Conservation (phyloP, 2,797 vertebrate species). For the Gouania willdenowi region DNA sequence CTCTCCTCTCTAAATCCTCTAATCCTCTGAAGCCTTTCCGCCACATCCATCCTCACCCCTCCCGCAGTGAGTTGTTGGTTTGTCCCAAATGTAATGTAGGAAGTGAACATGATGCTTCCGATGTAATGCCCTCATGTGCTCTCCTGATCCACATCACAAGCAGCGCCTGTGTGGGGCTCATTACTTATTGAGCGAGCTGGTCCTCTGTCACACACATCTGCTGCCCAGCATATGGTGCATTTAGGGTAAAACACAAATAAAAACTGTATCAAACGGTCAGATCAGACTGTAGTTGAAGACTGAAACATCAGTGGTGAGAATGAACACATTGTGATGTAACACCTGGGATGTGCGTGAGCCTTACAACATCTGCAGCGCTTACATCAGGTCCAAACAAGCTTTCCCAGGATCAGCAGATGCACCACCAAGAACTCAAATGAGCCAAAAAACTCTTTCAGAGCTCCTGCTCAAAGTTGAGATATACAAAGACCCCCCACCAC, state of each 20-base stretch:
- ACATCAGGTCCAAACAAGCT: slow-evolving; percentile 11
- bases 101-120: slow-evolving; percentile 41
- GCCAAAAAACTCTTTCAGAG: not conserved
- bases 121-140: slow-evolving; percentile 27
- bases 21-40: slow-evolving; percentile 56
- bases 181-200: slow-evolving; percentile 40
- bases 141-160: slow-evolving; percentile 32
- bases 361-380: slow-evolving; percentile 1
- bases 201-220: slow-evolving; percentile 10
- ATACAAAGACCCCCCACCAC: not conserved
- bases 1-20: slow-evolving; percentile 58
- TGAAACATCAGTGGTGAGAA: too few relatives aligned
- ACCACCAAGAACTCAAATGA: not conserved
- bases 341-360: slow-evolving; percentile 1
- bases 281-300: not conserved
- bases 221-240: not conserved
- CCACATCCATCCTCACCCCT: slow-evolving; percentile 44
- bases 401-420: not conserved
- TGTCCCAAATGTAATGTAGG: slow-evolving; percentile 43
- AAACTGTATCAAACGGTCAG: too few relatives aligned
- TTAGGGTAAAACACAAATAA: not conserved
- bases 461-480: not conserved
- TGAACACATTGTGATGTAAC: slow-evolving; percentile 10
- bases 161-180: slow-evolving; percentile 17
- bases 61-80: slow-evolving; percentile 40